phyloP scores from a whole-genome alignment of 2,797 vertebrate species.

The Nannoperca australis region DNA sequence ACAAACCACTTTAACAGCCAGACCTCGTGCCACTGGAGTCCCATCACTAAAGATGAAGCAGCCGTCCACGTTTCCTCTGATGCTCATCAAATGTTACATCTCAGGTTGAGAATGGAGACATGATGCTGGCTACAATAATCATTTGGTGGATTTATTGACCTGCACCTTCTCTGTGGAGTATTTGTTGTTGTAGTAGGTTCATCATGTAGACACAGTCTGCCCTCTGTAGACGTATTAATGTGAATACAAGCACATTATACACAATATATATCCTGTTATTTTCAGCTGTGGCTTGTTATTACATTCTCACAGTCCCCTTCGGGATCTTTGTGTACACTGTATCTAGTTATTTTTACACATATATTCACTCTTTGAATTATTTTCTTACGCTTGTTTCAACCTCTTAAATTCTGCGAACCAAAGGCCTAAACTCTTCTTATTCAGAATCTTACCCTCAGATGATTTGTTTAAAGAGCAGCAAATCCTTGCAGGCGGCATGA shows the following conservation, averaged over 20 bases:
- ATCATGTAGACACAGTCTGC: not conserved
- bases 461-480: not conserved
- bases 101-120: not conserved
- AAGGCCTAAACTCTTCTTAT: not conserved
- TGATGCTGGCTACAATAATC: not conserved
- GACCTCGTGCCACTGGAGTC: constrained; percentile 9
- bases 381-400: not conserved
- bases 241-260: not conserved
- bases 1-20: not conserved
- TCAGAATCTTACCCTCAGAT: not conserved
- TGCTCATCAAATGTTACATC: not conserved
- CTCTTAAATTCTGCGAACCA: not conserved
- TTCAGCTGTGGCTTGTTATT: not conserved
- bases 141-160: not conserved
- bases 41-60: not conserved
- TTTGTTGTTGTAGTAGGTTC: not conserved
- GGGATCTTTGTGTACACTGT: not conserved
- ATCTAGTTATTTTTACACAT: not conserved
- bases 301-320: not conserved
- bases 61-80: not conserved
- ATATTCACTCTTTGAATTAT: not conserved
- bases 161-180: not conserved
- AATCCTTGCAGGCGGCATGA: not conserved
- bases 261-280: not conserved
- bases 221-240: not conserved